Evolutionary conservation across 2,888 invertebrate species (phyloP), one percentile per base, ranked within the genome.

Genomic region (Pemphredon lugubris): DNA sequence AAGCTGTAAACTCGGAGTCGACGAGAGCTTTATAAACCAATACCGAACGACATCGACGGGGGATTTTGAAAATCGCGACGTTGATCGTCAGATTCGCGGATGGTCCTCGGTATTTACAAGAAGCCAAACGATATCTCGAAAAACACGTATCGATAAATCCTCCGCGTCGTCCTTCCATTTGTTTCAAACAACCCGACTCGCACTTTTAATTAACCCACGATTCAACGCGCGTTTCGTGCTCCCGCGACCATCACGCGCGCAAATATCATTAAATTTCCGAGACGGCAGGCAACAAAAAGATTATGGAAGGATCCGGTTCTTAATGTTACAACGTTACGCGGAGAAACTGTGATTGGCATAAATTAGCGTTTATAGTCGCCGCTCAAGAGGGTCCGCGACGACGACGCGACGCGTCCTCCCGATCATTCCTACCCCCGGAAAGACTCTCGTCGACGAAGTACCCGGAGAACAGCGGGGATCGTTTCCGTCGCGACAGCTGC

Each of bases 401-500:
- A n/a, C n/a, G n/a, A n/a, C n/a, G n/a, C 21, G 9, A 11, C 21
- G 23, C 23, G 63, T 18, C 23, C 20, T 26, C 26, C 11, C 40
- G 60, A 23, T n/a, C 51, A 45, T 64, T 48, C 48, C 48, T 14
- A 40, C 39, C 58, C 16, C 16, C 34, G 14, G 7, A 16, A 5
- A 40, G n/a, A 5, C 5, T 40, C 44, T 47, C 47, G 21, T 39
- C 34, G 20, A 18, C 39, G 45, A 59, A 65, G 48, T 50, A 48
- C 30, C 11, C 7, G 34, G 51, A 20, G 39, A 13, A 54, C 39
- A 47, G 34, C 21, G 54, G 32, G 23, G 58, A 76, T 65, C 75
- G 69, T 75, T 75, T 73, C 58, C 57, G 53, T 63, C 44, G 67
- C 66, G 40, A 79, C 82, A 81, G 78, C 81, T 79, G 82, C 73